Evolutionary conservation across 2,113 vertebrate genomes (phyloP).

Genomic region (Camelus bactrianus): DNA sequence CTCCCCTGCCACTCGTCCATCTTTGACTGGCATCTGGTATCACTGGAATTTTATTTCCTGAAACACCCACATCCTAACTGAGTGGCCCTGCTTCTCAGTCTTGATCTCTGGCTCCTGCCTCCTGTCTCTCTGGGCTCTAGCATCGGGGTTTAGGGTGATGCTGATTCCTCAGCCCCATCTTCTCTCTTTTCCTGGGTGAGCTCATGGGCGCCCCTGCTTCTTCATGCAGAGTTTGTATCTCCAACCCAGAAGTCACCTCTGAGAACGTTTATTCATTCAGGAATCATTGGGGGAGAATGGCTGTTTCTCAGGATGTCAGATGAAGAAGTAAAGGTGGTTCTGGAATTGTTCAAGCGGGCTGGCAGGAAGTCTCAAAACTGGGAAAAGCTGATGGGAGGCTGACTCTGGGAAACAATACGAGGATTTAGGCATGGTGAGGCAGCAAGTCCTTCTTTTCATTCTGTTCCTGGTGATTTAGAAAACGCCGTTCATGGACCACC

Average conservation of each 20-base stretch:
- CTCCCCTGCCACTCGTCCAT: too few species aligned
- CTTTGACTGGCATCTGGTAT: not conserved
- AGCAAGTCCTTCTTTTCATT: not conserved
- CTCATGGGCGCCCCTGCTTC: rapidly evolving
- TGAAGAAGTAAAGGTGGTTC: not conserved
- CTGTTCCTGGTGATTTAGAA: not conserved
- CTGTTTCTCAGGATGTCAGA: not conserved
- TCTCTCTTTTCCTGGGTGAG: not conserved
- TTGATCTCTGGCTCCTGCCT: not conserved
- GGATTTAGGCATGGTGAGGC: not conserved
- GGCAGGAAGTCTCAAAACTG: not conserved
- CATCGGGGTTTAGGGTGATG: not conserved
- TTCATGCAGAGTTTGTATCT: not conserved
- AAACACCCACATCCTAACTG: not conserved
- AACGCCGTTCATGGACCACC: not conserved
- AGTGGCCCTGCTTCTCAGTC: not conserved
- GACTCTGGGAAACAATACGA: not conserved
- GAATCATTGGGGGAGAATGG: not conserved
- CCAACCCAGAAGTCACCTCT: not conserved
- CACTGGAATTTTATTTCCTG: not conserved
- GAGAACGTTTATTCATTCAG: not conserved
- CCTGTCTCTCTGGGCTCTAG: rapidly evolving
- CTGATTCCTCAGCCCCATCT: rapidly evolving
- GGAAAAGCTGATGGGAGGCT: not conserved
- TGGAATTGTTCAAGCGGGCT: not conserved